Evolutionary conservation across 1,140 invertebrate species (phyloP), one percentile per base, ranked within the genome.

Genomic region (Holotrichia oblita): DNA sequence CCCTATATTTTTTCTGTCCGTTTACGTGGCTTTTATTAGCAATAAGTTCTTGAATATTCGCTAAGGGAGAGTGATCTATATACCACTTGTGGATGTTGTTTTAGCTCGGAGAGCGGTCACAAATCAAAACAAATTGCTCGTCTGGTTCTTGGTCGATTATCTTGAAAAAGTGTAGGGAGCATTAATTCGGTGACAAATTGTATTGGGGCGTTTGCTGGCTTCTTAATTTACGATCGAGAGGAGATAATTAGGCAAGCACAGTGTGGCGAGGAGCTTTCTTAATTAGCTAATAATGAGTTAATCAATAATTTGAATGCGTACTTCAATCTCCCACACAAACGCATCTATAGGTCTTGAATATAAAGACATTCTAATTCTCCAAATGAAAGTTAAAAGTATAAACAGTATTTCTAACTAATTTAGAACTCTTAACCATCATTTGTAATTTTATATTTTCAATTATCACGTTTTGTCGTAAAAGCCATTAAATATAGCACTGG

Each of bases 51-150:
- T 55, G 14, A 55, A 55, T 55, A 55, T 55, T 55, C 14, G 6
- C 14, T 55, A 55, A 55, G 48, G 14, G 48, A 55, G 48, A 6
- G 48, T 17, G n/a, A 17, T 55, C 12, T 55, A 55, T 55, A 14
- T 17, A 55, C 48, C 48, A 55, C 48, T 55, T 55, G 48, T 55
- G 48, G 48, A 55, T 55, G n/a, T 55, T 55, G 14, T 55, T 55
- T 55, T 17, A 17, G 6, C 48, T 55, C 48, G 48, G 48, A 17
- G 17, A 17, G 17, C 14, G 48, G 14, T 55, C 48, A 17, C 17
- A 55, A 55, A 55, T 55, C 6, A 20, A n/a, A 17, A 17, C 48
- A 17, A 55, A 55, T 55, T 55, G 48, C 14, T 55, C 48, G 17
- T 55, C 14, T 55, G 14, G n/a, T 55, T 17, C 48, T 14, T 17